Evolutionary conservation across 2,888 invertebrate species (phyloP).

Genomic region (Ophion ventricosus): DNA sequence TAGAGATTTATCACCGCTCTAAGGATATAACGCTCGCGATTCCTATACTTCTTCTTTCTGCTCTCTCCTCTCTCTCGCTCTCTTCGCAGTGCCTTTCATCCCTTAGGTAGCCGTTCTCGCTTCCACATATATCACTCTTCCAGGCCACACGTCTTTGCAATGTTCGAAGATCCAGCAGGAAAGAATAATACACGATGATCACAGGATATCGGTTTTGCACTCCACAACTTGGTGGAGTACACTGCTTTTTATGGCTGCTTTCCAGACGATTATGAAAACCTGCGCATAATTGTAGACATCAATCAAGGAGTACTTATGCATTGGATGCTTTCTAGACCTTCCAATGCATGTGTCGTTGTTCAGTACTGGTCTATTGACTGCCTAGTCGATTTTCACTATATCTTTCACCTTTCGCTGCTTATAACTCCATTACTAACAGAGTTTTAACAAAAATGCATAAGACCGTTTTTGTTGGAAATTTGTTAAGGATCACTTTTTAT

Average conservation of each 20-base stretch:
- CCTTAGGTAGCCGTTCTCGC: constrained; percentile 16
- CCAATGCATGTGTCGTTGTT: too few relatives aligned
- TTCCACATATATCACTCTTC: constrained; percentile 52
- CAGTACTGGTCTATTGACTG: too few relatives aligned
- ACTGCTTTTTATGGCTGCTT: neutral
- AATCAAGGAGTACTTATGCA: too few relatives aligned
- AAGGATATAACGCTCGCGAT: constrained; percentile 60
- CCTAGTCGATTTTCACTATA: too few relatives aligned
- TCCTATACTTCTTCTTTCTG: constrained; percentile 64
- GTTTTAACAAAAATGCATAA: too few relatives aligned
- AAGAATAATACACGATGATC: constrained; percentile 34
- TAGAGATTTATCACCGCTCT: constrained; percentile 81
- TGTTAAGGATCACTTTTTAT: too few relatives aligned
- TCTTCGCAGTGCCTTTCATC: constrained; percentile 8
- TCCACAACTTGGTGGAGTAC: neutral
- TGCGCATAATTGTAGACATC: too few relatives aligned
- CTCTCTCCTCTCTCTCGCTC: neutral
- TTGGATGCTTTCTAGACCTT: too few relatives aligned
- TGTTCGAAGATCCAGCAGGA: constrained; percentile 39
- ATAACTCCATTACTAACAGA: too few relatives aligned
- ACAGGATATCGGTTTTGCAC: neutral
- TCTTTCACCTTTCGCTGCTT: too few relatives aligned
- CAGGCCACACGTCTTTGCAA: constrained; percentile 38
- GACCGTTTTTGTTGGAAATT: too few relatives aligned
- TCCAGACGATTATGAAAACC: neutral